These are phyloP conservation scores for Spongia lamella DNA, from an alignment of 37 sponge, comb jelly and placozoan genomes.

Conservation along the genomic window DNA sequence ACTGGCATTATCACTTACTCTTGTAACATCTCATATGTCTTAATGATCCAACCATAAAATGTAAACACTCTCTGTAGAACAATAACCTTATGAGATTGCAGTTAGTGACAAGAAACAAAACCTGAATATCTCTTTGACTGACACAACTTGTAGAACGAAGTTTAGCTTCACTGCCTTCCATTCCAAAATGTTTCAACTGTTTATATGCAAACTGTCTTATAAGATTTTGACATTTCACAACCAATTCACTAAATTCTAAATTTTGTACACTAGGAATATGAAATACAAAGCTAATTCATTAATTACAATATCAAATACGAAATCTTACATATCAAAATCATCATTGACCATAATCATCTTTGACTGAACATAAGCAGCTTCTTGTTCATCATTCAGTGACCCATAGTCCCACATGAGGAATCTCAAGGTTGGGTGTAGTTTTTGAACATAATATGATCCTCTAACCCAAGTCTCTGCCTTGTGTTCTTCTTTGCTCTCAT, in stretches of 20 bases:
- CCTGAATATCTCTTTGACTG: neutral
- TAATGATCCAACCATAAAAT: constrained; percentile 20
- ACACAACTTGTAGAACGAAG: constrained; percentile 34
- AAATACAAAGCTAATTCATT: neutral
- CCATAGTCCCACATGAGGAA: constrained; percentile 92
- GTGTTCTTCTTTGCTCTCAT: neutral
- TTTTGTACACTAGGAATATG: constrained; percentile 7
- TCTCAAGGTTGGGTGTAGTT: constrained; percentile 77
- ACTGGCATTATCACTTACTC: no score
- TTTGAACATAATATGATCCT: constrained; percentile 81
- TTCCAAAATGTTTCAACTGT: constrained; percentile 40
- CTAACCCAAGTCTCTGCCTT: constrained; percentile 72
- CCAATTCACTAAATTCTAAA: constrained; percentile 59
- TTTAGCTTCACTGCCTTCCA: constrained; percentile 16
- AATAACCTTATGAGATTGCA: no score
- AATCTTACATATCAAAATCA: neutral
- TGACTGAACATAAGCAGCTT: constrained; percentile 77
- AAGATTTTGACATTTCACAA: constrained; percentile 64
- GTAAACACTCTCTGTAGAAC: constrained; percentile 43
- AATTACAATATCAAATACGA: no score
- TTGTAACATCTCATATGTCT: constrained; percentile 16
- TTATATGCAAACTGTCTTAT: constrained; percentile 71
- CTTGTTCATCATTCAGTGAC: constrained; percentile 79
- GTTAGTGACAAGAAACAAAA: no score
- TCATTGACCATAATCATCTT: constrained; percentile 71